Evolutionary conservation across 2,797 vertebrate genomes (phyloP).

Genomic region (Iguana delicatissima): DNA sequence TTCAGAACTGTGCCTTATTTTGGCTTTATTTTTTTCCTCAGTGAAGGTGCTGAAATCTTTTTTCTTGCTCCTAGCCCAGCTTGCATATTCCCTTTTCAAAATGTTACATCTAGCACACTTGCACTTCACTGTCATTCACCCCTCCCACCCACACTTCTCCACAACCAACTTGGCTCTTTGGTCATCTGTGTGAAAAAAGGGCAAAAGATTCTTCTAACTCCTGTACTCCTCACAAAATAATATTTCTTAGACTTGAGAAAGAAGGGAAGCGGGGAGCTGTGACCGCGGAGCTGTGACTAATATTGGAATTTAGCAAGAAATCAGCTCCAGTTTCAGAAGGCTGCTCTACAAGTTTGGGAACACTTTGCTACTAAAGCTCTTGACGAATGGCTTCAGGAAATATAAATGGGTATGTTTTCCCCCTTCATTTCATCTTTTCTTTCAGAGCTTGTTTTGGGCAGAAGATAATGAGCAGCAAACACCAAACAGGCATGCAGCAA

Average conservation of each 20-base stretch:
- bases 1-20: conserved; percentile 74
- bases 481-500: conserved; percentile 87
- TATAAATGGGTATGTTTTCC: conserved; percentile 59
- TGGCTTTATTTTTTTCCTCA: conserved; percentile 77
- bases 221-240: conserved; percentile 65
- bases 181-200: conserved; percentile 62
- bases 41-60: conserved; percentile 76
- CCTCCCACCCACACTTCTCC: background rate
- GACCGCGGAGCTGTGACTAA: conserved; percentile 93
- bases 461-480: conserved; percentile 86
- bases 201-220: conserved; percentile 59
- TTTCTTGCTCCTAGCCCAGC: conserved; percentile 71
- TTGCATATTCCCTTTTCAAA: conserved; percentile 61
- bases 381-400: conserved; percentile 90
- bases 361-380: conserved; percentile 87
- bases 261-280: conserved; percentile 68
- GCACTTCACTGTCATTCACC: conserved; percentile 56
- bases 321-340: conserved; percentile 95
- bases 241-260: conserved; percentile 78
- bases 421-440: conserved; percentile 82
- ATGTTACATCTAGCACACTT: conserved; percentile 59
- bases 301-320: conserved; percentile 99
- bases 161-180: conserved; percentile 51
- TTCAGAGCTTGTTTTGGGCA: conserved; percentile 85
- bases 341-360: conserved; percentile 88